Percentiles rank a stretch among this genome's conserved stretches.
Conservation (phyloP, 2,797 vertebrate species). For the Hyperoplus immaculatus region DNA sequence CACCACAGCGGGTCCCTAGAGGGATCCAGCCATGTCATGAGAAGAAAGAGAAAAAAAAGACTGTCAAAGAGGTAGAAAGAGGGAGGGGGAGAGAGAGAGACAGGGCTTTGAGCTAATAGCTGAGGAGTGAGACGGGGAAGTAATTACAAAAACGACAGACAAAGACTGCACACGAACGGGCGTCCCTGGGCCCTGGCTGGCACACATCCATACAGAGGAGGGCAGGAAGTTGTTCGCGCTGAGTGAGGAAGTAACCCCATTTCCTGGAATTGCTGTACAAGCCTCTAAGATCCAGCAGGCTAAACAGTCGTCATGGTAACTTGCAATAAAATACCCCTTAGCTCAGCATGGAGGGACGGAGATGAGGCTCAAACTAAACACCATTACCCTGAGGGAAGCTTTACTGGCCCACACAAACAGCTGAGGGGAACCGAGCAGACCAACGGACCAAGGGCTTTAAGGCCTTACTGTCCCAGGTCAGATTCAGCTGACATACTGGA, state of each 20-base stretch:
- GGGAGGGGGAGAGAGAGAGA: constrained; percentile 13
- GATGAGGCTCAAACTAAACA: constrained; percentile 78
- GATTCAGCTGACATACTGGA: constrained; percentile 39
- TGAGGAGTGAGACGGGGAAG: constrained; percentile 83
- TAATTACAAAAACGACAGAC: constrained; percentile 80
- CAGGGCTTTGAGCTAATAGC: constrained; percentile 65
- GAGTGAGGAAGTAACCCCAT: constrained; percentile 88
- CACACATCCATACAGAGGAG: constrained; percentile 76
- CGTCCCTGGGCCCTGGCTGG: constrained; percentile 81
- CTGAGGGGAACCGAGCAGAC: constrained; percentile 34
- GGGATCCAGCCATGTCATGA: constrained; percentile 53
- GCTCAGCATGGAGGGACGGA: constrained; percentile 76
- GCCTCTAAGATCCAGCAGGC: constrained; percentile 74
- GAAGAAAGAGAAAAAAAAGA: constrained; percentile 12
- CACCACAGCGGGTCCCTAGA: constrained; percentile 50
- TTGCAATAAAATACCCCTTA: constrained; percentile 79
- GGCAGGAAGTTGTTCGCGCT: constrained; percentile 89
- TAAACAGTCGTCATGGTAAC: constrained; percentile 77
- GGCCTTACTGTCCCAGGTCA: constrained; percentile 46
- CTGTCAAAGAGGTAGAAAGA: constrained; percentile 20
- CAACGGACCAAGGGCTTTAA: constrained; percentile 39
- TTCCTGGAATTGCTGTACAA: constrained; percentile 87
- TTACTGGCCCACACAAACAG: constrained; percentile 77
- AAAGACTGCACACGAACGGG: constrained; percentile 73
- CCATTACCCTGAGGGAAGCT: constrained; percentile 69